A percentile compares a stretch with the other conserved stretches of the same genome.
phyloP scores from a whole-genome alignment of 23 tunicate genomes.

The Oikopleura dioica region DNA sequence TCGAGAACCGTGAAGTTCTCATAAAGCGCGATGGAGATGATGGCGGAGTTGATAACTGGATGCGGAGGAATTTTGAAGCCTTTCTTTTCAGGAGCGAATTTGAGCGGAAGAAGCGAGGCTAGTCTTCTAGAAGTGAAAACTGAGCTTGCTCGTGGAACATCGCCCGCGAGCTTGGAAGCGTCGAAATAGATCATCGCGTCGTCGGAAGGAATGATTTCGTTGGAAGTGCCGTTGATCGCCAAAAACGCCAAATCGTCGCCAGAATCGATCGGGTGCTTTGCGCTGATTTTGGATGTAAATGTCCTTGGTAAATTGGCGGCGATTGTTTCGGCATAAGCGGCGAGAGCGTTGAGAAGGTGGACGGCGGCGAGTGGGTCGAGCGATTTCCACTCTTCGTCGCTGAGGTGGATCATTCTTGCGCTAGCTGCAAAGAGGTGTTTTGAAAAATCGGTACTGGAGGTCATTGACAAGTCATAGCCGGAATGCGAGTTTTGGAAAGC shows the following conservation, averaged over 20 bases:
- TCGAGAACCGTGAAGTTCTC: background rate
- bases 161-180: background rate
- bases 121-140: background rate
- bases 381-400: background rate
- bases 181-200: conserved; percentile 1
- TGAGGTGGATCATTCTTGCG: background rate
- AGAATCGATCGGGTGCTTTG: background rate
- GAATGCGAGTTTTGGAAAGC: background rate
- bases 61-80: conserved; percentile 11
- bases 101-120: background rate
- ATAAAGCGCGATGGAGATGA: conserved; percentile 10
- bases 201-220: background rate
- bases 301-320: background rate
- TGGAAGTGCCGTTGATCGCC: conserved; percentile 2
- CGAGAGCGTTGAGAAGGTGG: background rate
- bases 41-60: conserved; percentile 11
- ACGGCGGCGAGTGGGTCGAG: background rate
- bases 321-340: background rate
- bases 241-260: background rate
- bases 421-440: background rate
- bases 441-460: background rate
- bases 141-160: background rate
- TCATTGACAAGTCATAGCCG: background rate
- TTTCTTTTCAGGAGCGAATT: conserved; percentile 3
- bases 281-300: background rate